Evolutionary conservation across 2,113 vertebrate genomes (phyloP), one percentile per base, ranked within the genome.

Genomic region (Gopherus flavomarginatus): DNA sequence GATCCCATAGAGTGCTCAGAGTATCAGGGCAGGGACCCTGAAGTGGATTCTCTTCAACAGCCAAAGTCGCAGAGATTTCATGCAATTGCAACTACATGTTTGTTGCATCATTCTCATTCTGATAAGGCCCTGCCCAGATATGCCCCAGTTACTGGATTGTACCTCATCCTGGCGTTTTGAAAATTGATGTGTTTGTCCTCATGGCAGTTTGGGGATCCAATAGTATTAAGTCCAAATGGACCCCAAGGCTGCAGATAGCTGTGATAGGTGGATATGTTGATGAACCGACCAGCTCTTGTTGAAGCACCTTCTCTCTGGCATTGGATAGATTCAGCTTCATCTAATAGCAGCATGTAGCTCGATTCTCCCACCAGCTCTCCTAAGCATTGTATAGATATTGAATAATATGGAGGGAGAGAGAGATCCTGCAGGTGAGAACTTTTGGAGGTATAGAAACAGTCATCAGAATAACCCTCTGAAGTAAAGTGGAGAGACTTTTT

Each of bases 341-440:
- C 1, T 69, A 65, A n/a, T 35, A 72, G 65, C n/a, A 72, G n/a
- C 65, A 38, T 38, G 65, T 72, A 38, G 65, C 89, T 85, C 89
- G 22, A 21, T 86, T 1, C 9, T 52, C 47, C 87, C 81, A 88
- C 69, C 44, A 89, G 72, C 90, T 11, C 57, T 82, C 8, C 56
- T 87, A 82, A n/a, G 44, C 38, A 92, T 94, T 90, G 8, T 65
- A 38, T 9, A 89, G 85, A 62, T 85, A 79, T 57, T 2, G 2
- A 79, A 78, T 89, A 88, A 84, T 83, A 85, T 29, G 50, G 22
- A 59, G 81, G 81, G 72, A 85, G 83, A 92, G 72, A 85, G 83
- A 92, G 72, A 44, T 85, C 22, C 89, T 95, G 85, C 89, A 96
- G 93, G 83, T 95, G 93, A 85, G 92, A 96, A 85, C 56, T 89